These are phyloP conservation scores for Rhineura floridana DNA, from an alignment of 2,113 vertebrate genomes.

Conservation along the genomic window DNA sequence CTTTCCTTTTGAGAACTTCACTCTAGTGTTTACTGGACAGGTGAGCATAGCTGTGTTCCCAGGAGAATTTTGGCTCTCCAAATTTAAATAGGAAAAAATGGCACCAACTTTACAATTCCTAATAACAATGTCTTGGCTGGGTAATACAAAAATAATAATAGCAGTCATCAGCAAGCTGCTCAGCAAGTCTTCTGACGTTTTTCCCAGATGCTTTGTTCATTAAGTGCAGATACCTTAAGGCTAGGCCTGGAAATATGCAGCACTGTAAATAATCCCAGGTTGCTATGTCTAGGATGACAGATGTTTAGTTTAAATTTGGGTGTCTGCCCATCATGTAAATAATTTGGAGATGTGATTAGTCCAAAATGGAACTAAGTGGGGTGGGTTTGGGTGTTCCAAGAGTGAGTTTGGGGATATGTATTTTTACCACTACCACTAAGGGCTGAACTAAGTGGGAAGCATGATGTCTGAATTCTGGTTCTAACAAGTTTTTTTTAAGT, in stretches of 20 bases:
- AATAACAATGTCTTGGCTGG: conserved; percentile 28
- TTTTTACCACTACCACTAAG: background rate
- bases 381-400: background rate
- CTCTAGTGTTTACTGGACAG: conserved; percentile 3
- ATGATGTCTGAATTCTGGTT: background rate
- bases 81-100: conserved; percentile 23
- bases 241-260: conserved; percentile 19
- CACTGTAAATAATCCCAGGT: conserved; percentile 24
- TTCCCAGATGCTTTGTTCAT: conserved; percentile 36
- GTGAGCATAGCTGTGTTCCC: background rate
- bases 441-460: background rate
- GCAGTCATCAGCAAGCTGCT: conserved; percentile 17
- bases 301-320: conserved; percentile 28
- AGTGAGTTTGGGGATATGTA: background rate
- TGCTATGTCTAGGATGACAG: background rate
- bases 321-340: background rate
- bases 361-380: conserved; percentile 3
- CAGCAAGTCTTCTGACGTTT: conserved; percentile 9
- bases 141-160: background rate
- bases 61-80: conserved; percentile 54
- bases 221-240: conserved; percentile 24
- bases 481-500: background rate
- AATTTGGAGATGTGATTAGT: background rate
- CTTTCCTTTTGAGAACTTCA: conserved; percentile 34
- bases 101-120: conserved; percentile 46